Conservation (phyloP, 2,888 invertebrate genomes). For the Homarus gammarus region DNA sequence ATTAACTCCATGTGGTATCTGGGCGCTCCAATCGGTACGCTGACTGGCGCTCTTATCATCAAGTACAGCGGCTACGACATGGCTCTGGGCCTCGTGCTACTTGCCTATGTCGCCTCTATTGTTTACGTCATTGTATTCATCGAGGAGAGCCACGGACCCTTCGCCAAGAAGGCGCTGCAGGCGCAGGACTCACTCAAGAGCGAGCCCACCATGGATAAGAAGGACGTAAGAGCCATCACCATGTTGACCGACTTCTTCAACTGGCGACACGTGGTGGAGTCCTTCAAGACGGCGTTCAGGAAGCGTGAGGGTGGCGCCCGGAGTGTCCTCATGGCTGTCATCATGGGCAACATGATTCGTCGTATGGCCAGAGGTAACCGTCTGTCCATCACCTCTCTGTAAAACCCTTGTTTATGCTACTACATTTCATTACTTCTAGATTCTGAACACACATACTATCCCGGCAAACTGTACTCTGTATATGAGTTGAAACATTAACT, state of each 20-base stretch:
- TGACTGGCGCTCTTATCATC: constrained; percentile 77
- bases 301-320: constrained; percentile 83
- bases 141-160: constrained; percentile 59
- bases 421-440: no score
- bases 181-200: neutral
- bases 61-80: constrained; percentile 72
- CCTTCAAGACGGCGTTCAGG: constrained; percentile 80
- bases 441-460: no score
- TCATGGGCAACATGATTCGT: constrained; percentile 35
- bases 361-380: constrained; percentile 25
- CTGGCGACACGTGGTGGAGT: constrained; percentile 86
- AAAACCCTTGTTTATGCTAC: no score
- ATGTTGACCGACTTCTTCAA: constrained; percentile 78
- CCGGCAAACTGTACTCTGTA: no score
- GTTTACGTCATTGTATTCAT: constrained; percentile 76
- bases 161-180: constrained; percentile 20
- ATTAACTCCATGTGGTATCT: constrained; percentile 81
- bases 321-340: constrained; percentile 70
- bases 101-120: constrained; percentile 75
- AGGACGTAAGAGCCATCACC: no score
- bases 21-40: constrained; percentile 77
- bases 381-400: neutral
- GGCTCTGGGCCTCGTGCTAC: constrained; percentile 77
- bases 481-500: no score
- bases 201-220: no score